Conservation (phyloP, 2,888 invertebrate species). For the Nomada flava region DNA sequence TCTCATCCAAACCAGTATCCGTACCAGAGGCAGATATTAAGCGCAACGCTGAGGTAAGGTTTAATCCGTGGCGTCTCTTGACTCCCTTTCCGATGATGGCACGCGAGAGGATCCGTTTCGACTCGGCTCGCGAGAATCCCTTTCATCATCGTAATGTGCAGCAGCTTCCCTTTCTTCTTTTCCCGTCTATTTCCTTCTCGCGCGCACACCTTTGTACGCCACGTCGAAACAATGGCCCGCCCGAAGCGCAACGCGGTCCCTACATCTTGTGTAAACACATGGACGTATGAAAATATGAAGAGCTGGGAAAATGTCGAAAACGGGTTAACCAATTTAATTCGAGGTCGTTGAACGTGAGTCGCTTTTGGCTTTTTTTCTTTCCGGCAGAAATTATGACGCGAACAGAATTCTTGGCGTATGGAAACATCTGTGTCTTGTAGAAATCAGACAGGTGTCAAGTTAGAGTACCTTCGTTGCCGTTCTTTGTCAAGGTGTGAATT, state of each 20-base stretch:
- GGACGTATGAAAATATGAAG: too few species aligned
- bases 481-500: neutral
- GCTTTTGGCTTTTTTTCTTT: too few species aligned
- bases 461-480: too few species aligned
- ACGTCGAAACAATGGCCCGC: constrained; percentile 20
- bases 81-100: constrained; percentile 40
- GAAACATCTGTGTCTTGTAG: neutral
- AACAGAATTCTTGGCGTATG: neutral
- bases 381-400: neutral
- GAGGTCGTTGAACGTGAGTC: too few species aligned
- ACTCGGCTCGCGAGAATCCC: constrained; percentile 49
- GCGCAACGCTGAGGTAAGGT: constrained; percentile 36
- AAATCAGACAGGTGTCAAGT: too few species aligned
- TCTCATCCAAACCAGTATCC: neutral
- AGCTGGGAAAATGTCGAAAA: too few species aligned
- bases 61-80: constrained; percentile 48
- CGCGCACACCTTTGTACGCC: constrained; percentile 27
- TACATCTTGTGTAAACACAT: neutral
- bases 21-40: constrained; percentile 34
- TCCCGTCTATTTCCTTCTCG: neutral
- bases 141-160: constrained; percentile 58
- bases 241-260: constrained; percentile 9
- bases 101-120: constrained; percentile 45
- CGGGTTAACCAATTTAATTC: too few species aligned
- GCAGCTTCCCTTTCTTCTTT: neutral